Evolutionary conservation across 2,113 vertebrate genomes (phyloP).

Genomic region (Labrus mixtus): DNA sequence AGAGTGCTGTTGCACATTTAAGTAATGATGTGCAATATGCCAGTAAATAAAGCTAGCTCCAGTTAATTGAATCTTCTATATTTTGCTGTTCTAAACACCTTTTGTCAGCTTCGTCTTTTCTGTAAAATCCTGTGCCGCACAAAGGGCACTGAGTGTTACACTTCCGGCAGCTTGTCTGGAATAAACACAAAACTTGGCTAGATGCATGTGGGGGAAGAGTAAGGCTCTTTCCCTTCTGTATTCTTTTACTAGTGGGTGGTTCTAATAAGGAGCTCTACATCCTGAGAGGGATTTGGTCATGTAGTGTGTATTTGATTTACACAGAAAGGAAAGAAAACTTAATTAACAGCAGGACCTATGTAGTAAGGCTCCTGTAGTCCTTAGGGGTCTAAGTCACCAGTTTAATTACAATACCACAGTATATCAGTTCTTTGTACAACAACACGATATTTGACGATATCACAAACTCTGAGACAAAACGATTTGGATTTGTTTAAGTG

Average conservation of each 20-base stretch:
- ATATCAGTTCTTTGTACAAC: too few relatives aligned
- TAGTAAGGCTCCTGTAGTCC: neutral
- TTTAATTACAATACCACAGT: too few relatives aligned
- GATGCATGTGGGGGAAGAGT: constrained; percentile 10
- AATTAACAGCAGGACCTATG: neutral
- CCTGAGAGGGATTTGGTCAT: neutral
- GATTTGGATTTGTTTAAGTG: too few relatives aligned
- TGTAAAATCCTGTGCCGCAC: neutral
- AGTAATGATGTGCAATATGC: neutral
- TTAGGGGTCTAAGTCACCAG: too few relatives aligned
- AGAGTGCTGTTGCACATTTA: neutral
- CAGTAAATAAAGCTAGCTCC: neutral
- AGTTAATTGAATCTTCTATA: neutral
- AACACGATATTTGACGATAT: too few relatives aligned
- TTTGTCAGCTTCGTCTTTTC: neutral
- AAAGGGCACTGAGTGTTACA: neutral
- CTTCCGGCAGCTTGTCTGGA: constrained; percentile 13
- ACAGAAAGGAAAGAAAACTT: neutral
- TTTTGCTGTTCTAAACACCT: neutral
- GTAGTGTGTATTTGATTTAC: constrained; percentile 2
- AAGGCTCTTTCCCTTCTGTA: constrained; percentile 22
- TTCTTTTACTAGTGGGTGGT: constrained; percentile 16
- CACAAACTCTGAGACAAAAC: too few relatives aligned
- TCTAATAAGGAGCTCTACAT: constrained; percentile 27
- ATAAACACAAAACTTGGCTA: constrained; percentile 28